Evolutionary conservation across 2,888 invertebrate genomes (phyloP).

Genomic region (Taphrorychus bicolor): DNA sequence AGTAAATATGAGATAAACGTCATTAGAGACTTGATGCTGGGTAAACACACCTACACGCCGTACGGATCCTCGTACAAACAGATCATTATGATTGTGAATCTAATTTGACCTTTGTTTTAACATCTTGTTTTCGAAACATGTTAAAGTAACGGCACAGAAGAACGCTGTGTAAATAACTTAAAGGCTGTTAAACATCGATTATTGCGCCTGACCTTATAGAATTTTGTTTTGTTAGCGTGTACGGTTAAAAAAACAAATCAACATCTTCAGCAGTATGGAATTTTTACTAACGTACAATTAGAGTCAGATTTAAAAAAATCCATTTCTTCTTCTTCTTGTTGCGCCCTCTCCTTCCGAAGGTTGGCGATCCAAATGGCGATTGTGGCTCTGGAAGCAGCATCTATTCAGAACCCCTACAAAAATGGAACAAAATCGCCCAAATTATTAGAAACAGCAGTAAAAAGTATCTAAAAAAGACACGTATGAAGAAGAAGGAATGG

Average conservation of each 20-base stretch:
- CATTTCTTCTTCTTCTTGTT: too few relatives aligned
- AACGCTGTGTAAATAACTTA: neutral
- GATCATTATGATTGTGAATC: conserved; percentile 40
- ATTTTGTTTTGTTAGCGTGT: neutral
- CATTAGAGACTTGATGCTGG: conserved; percentile 37
- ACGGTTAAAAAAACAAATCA: neutral
- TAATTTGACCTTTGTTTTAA: conserved; percentile 45
- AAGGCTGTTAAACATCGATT: neutral
- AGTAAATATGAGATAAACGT: conserved; percentile 25
- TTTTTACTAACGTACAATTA: too few relatives aligned
- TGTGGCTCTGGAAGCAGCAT: too few relatives aligned
- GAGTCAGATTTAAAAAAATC: too few relatives aligned
- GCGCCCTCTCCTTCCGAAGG: too few relatives aligned
- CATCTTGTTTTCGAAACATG: conserved; percentile 22
- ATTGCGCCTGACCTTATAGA: conserved; percentile 1
- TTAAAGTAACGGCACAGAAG: conserved; percentile 17
- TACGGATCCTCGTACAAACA: conserved; percentile 10
- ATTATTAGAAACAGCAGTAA: too few relatives aligned
- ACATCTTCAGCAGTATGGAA: neutral
- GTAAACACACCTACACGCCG: conserved; percentile 32
- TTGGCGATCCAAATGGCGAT: too few relatives aligned
- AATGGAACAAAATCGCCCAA: too few relatives aligned
- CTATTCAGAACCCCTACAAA: too few relatives aligned
- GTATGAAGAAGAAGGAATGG: too few relatives aligned
- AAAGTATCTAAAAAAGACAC: too few relatives aligned